phyloP scores from a whole-genome alignment of 2,797 vertebrate species.

The Mastacembelus armatus region DNA sequence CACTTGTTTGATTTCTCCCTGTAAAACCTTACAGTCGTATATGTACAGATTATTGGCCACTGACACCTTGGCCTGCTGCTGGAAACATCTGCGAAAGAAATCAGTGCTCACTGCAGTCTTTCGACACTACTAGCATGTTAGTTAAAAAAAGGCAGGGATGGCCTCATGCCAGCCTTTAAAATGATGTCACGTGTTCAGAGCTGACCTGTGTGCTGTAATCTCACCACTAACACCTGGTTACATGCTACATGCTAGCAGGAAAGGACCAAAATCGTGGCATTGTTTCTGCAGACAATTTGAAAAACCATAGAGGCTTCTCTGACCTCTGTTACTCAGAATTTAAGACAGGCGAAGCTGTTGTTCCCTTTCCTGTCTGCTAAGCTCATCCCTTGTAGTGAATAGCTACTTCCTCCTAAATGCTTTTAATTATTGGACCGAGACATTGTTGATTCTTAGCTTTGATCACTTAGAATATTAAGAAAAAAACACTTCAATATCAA shows the following conservation, averaged over 20 bases:
- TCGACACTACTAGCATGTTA: conserved; percentile 44
- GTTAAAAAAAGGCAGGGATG: conserved; percentile 45
- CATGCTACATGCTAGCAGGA: conserved; percentile 11
- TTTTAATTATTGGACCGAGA: background rate
- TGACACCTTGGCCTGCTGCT: conserved; percentile 72
- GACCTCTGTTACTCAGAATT: conserved; percentile 39
- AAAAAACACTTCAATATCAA: background rate
- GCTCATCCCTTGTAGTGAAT: background rate
- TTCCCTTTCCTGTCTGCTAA: background rate
- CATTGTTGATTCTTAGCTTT: background rate
- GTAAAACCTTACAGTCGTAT: conserved; percentile 76
- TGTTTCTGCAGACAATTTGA: conserved; percentile 37
- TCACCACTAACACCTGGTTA: conserved; percentile 33
- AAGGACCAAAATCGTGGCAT: conserved; percentile 16
- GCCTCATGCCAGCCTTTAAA: conserved; percentile 63
- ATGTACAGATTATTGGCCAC: conserved; percentile 69
- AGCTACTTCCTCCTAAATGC: background rate
- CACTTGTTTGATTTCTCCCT: conserved; percentile 61
- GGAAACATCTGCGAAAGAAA: conserved; percentile 74
- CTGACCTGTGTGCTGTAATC: conserved; percentile 40
- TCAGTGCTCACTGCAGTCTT: conserved; percentile 53
- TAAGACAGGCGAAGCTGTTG: conserved; percentile 14
- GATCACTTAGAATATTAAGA: background rate
- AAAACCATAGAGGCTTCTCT: conserved; percentile 58
- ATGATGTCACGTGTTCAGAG: conserved; percentile 59